Percentiles rank a stretch among this genome's conserved stretches.
phyloP scores from a whole-genome alignment of 2,888 invertebrate genomes.

The Aphrophora alni region DNA sequence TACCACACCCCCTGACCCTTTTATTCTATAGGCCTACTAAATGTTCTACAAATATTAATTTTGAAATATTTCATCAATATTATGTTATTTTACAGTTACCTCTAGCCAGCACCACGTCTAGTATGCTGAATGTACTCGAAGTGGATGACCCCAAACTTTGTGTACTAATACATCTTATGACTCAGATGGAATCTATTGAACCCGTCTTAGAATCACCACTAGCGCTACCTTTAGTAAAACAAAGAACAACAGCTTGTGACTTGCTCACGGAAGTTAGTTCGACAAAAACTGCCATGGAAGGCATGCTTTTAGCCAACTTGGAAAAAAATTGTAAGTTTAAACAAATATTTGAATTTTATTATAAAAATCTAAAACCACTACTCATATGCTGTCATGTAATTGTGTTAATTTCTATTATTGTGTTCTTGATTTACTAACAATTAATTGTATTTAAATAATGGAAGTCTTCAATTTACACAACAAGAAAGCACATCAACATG shows the following conservation, averaged over 20 bases:
- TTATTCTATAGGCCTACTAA: too few species aligned
- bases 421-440: too few species aligned
- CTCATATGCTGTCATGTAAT: too few species aligned
- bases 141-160: constrained; percentile 90
- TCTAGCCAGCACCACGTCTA: constrained; percentile 62
- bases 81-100: constrained; percentile 63
- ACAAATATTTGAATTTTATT: neutral
- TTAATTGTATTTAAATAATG: too few species aligned
- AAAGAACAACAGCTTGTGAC: constrained; percentile 78
- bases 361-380: too few species aligned
- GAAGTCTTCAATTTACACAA: too few species aligned
- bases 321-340: constrained; percentile 72
- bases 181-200: constrained; percentile 84
- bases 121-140: constrained; percentile 76
- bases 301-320: constrained; percentile 89
- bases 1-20: too few species aligned
- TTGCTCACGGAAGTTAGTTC: constrained; percentile 75
- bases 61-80: too few species aligned
- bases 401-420: too few species aligned
- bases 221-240: constrained; percentile 78
- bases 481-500: too few species aligned
- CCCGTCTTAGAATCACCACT: constrained; percentile 85
- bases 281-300: constrained; percentile 77
- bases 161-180: constrained; percentile 88
- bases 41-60: too few species aligned